Percentiles rank a stretch among this genome's conserved stretches.
phyloP scores from a whole-genome alignment of 2,797 vertebrate genomes.

The Brachyrhaphis roseni region DNA sequence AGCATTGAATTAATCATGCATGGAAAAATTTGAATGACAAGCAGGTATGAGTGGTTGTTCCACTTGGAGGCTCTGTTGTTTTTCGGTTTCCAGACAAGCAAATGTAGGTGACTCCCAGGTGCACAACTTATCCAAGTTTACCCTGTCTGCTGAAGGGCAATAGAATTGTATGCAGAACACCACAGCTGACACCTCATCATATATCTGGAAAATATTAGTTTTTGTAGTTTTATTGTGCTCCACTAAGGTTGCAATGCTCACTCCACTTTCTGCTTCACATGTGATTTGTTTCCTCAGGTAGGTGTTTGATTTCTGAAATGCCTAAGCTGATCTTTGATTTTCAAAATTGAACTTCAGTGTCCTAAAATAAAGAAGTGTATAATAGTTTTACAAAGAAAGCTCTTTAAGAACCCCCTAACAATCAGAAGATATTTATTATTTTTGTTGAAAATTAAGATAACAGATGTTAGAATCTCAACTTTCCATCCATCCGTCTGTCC shows the following conservation, averaged over 20 bases:
- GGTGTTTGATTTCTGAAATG: neutral
- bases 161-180: slow-evolving; percentile 13
- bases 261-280: neutral
- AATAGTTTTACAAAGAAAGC: neutral
- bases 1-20: slow-evolving; percentile 24
- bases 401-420: neutral
- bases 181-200: slow-evolving; percentile 10
- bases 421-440: neutral
- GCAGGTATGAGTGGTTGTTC: neutral
- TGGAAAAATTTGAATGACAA: slow-evolving; percentile 6
- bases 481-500: too few relatives aligned
- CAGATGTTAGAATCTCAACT: neutral
- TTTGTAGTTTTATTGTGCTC: neutral
- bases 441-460: neutral
- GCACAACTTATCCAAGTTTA: neutral
- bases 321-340: neutral
- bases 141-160: slow-evolving; percentile 8
- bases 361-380: neutral
- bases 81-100: neutral
- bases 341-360: neutral
- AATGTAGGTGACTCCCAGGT: neutral
- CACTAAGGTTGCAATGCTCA: neutral
- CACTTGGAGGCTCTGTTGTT: neutral
- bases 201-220: neutral
- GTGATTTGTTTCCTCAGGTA: neutral